Evolutionary conservation across 2,113 vertebrate genomes (phyloP), one percentile per base, ranked within the genome.

Genomic region (Dasyprocta punctata): DNA sequence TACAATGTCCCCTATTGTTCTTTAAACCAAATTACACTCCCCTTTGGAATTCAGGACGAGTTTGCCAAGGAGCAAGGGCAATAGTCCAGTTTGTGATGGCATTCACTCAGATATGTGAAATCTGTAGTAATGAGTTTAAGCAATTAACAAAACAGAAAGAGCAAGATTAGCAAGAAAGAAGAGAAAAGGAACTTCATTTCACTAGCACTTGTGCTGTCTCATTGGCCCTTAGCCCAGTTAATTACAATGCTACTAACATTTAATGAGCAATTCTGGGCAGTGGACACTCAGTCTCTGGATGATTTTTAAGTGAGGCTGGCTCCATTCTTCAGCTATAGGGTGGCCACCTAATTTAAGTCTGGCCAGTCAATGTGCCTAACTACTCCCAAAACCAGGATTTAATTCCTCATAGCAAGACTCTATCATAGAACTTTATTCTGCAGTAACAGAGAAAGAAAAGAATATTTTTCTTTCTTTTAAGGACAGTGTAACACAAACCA

Each of bases 1-100:
- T 63, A 95, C 71, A 98, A 96, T 92, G 69, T 92, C 71, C 56
- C 36, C 86, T 88, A 96, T 92, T 97, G 90, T 97, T 95, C 87
- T 91, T 93, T 56, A 73, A 94, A 78, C 54, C 84, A 90, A 92
- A 94, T 90, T 93, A 71, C 77, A 86, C 54, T 93, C 92, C 52
- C 36, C 69, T 92, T 88, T 78, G 86, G 94, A 94, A 96, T 97
- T 80, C 54, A 12, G 54, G 41, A 11, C 61, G 26, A 54, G n/a
- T 96, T n/a, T 94, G 92, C 90, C 94, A 96, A 90, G 85, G 81
- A 87, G 36, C 49, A n/a, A 92, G 63, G 93, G 52, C 81, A 97
- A 14, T 4, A 36, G 63, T 75, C 86, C 88, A 96, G 54, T 83
- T 2, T 60, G 26, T 84, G 83, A 87, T 61, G 58, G 56, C 65